Evolutionary conservation across 2,797 vertebrate species (phyloP).

Genomic region (Myripristis jacobus): DNA sequence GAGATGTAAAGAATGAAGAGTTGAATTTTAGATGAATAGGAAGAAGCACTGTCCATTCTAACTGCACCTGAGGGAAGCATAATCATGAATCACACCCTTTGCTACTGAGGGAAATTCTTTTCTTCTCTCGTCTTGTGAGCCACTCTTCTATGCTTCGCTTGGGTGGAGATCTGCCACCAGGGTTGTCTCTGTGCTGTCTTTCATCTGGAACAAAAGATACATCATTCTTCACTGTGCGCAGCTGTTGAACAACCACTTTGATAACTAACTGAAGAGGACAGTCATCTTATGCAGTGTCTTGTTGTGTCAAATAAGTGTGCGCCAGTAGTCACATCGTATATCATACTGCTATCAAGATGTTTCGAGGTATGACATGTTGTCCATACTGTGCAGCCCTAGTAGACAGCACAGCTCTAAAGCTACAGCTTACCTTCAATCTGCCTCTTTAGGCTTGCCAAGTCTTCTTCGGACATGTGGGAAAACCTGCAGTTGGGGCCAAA

Average conservation of each 20-base stretch:
- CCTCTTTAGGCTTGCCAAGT: constrained; percentile 85
- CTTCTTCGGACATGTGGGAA: constrained; percentile 93
- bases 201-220: constrained; percentile 83
- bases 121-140: constrained; percentile 90
- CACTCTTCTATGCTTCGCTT: constrained; percentile 87
- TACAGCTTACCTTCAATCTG: constrained; percentile 87
- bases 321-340: too few species aligned
- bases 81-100: constrained; percentile 83
- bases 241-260: too few species aligned
- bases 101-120: constrained; percentile 70
- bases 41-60: constrained; percentile 42
- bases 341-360: too few species aligned
- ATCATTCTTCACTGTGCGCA: not conserved
- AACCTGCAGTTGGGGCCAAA: constrained; percentile 94
- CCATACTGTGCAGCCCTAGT: too few species aligned
- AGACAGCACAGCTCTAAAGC: constrained; percentile 48
- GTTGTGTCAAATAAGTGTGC: too few species aligned
- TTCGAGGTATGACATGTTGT: too few species aligned
- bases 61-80: constrained; percentile 37
- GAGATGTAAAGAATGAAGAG: constrained; percentile 54
- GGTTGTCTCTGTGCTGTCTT: constrained; percentile 78
- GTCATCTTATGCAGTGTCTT: too few species aligned
- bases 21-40: constrained; percentile 49
- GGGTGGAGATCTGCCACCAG: constrained; percentile 60
- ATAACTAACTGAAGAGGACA: too few species aligned